A percentile compares a stretch with the other conserved stretches of the same genome.
phyloP scores from a whole-genome alignment of 53 echinoderm and acorn worm species.

The Holothuria leucospilota region DNA sequence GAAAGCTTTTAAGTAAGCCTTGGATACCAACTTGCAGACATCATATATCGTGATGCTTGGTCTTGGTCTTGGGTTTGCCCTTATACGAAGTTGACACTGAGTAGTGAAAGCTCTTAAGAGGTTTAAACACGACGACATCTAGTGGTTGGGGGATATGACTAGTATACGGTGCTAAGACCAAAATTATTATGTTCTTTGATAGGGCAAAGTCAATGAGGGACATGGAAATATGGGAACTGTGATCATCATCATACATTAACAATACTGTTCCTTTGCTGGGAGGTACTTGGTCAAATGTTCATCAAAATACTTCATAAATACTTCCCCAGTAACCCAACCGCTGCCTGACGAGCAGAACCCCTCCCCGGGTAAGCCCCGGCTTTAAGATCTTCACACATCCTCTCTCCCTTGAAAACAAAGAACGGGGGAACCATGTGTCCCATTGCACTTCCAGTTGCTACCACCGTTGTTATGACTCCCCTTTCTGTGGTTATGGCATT shows the following conservation, averaged over 20 bases:
- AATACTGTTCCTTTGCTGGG: background rate
- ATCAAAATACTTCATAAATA: slow-evolving; percentile 4
- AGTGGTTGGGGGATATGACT: slow-evolving; percentile 31
- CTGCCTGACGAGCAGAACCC: background rate
- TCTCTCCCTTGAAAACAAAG: too few species aligned
- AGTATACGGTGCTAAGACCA: slow-evolving; percentile 13
- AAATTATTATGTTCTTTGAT: slow-evolving; percentile 11
- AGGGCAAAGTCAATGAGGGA: background rate
- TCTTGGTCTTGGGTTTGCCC: background rate
- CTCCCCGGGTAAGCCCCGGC: too few species aligned
- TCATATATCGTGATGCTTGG: background rate
- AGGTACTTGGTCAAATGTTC: background rate
- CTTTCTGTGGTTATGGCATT: too few species aligned
- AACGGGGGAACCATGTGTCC: too few species aligned
- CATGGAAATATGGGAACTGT: slow-evolving; percentile 28
- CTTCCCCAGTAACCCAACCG: background rate
- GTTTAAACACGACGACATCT: background rate
- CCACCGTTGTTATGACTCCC: background rate
- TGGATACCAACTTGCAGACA: background rate
- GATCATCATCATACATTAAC: slow-evolving; percentile 23
- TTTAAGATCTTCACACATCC: too few species aligned
- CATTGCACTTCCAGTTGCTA: too few species aligned
- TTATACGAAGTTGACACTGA: background rate
- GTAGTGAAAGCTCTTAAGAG: background rate
- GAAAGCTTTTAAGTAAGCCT: background rate